These are phyloP conservation scores for Malacoctenus gilli DNA, from an alignment of 2,797 vertebrate genomes.

Conservation along the genomic window DNA sequence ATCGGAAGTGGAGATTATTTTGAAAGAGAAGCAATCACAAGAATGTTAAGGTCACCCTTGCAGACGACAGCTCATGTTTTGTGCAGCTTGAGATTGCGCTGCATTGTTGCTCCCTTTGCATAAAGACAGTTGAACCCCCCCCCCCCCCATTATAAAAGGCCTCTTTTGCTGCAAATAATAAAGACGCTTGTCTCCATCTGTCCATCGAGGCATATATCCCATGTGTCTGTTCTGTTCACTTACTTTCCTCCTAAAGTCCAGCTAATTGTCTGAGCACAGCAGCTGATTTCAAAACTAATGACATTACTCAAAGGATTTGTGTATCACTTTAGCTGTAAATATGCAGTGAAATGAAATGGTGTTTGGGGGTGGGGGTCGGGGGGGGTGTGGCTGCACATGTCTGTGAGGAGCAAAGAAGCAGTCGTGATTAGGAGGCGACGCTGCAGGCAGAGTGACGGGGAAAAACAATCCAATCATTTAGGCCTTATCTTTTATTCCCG, in stretches of 20 bases:
- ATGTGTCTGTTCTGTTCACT: background rate
- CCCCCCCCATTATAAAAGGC: too few species aligned
- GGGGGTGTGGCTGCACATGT: too few species aligned
- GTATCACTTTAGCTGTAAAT: constrained; percentile 31
- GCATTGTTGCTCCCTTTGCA: too few species aligned
- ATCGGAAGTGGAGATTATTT: too few species aligned
- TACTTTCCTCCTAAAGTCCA: constrained; percentile 12
- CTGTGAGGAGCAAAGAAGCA: constrained; percentile 8
- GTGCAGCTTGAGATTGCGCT: too few species aligned
- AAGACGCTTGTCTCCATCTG: too few species aligned
- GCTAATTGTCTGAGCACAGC: constrained; percentile 33
- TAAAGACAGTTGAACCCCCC: too few species aligned
- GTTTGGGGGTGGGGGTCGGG: constrained; percentile 19
- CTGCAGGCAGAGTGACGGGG: constrained; percentile 32
- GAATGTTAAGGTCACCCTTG: too few species aligned
- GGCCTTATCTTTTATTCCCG: constrained; percentile 55
- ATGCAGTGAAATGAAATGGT: constrained; percentile 37
- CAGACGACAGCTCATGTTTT: too few species aligned
- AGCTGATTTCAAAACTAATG: constrained; percentile 37
- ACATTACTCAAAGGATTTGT: constrained; percentile 38
- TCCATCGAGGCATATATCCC: too few species aligned
- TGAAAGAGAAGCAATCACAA: too few species aligned
- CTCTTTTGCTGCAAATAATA: too few species aligned
- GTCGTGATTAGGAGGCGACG: constrained; percentile 13
- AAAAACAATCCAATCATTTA: constrained; percentile 60